Base-by-base conservation (phyloP, 2,888 invertebrate genomes). In the Lithophane semibrunnea region DNA sequence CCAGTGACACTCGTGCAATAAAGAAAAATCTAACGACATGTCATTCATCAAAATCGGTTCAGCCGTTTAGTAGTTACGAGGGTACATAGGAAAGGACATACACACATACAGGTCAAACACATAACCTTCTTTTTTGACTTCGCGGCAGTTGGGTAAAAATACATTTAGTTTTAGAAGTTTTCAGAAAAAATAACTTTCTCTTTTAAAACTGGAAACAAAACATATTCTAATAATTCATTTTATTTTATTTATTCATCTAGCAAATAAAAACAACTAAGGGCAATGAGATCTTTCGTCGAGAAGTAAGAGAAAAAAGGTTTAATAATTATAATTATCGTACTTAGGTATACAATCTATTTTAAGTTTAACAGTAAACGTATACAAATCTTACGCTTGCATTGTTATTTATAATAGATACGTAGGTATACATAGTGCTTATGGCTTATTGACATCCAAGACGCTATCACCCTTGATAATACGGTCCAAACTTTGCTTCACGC, bases 281-380 rank as follows among this genome's bases (percentile, higher is more conserved):
- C 16, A 42, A 37, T 37, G 37, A 37, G 37, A 37, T 37, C 37
- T 4, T 37, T 37, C 3, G 3, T 3, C 10, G 24, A 65, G 21
- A 64, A 13, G 0, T n/a, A n/a, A 10, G 10, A n/a, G n/a, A 16
- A 66, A 44, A 44, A 44, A 4, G 0, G 5, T 21, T 37, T 37
- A 37, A 37, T 37, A 37, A 5, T 37, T 37, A 37, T 37, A 37
- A 37, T 37, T 37, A 37, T 37, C 4, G 37, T 37, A 37, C 37
- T 3, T 37, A 37, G 0, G 4, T 37, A 37, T 37, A 37, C 37
- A 4, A 37, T 37, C 37, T 37, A 37, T 37, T 37, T 37, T 29
- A 29, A 29, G 29, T n/a, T n/a, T n/a, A n/a, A n/a, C n/a, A n/a
- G 54, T 56, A 47, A 54, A 52, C 21, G 9, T 79, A 81, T 16